Percentiles rank a stretch among this genome's conserved stretches.
phyloP scores from a whole-genome alignment of 2,797 vertebrate genomes.

The Sphenopsis melanotis region DNA sequence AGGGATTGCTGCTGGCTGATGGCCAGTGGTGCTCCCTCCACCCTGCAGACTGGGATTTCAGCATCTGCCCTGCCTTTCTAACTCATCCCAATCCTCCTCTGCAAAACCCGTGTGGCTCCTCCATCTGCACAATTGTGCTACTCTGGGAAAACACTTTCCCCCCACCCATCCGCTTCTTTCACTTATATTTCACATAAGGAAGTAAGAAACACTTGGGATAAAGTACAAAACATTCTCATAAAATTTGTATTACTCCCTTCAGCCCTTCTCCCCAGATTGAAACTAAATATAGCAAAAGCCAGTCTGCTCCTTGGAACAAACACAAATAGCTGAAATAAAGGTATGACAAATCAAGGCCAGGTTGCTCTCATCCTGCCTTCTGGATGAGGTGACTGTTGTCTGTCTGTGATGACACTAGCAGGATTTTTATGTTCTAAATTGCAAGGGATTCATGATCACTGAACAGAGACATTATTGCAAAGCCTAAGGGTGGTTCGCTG shows the following conservation, averaged over 20 bases:
- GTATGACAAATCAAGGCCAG: background rate
- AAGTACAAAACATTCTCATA: background rate
- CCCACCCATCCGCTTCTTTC: background rate
- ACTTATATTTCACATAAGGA: background rate
- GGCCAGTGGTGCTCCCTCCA: background rate
- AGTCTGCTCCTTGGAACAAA: background rate
- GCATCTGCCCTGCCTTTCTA: background rate
- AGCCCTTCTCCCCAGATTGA: background rate
- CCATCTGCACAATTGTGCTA: background rate
- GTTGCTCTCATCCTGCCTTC: background rate
- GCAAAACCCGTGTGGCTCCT: background rate
- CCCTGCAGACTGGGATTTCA: background rate
- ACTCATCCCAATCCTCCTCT: background rate
- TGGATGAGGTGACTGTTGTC: background rate
- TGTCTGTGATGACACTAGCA: background rate
- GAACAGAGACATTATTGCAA: background rate
- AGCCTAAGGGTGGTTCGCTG: background rate
- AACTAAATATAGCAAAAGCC: background rate
- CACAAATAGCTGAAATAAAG: background rate
- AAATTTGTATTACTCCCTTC: background rate
- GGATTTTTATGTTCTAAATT: constrained; percentile 7
- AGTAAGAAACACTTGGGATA: background rate
- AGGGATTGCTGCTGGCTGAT: background rate
- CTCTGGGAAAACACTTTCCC: background rate
- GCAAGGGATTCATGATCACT: background rate